Base-by-base conservation (phyloP, 1,140 invertebrate species). In the Lepidurus apus region DNA sequence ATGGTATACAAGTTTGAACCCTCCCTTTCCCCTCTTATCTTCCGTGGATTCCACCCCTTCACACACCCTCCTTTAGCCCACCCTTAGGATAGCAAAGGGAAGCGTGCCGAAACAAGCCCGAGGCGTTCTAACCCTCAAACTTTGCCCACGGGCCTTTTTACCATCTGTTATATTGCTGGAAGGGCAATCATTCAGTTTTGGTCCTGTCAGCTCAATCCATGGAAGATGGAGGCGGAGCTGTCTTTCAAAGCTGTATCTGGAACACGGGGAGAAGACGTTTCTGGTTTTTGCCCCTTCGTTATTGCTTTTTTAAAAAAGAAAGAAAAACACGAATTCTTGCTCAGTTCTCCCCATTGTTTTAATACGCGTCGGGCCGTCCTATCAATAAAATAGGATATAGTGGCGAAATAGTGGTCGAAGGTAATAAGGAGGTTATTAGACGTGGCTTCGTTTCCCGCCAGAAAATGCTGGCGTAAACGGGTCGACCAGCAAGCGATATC, bases 371-470 rank as follows among this genome's bases (percentile, higher is more conserved):
- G 7, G 21, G 53, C 17, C 21, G 4, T 65, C 53, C 21, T 9
- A 9, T 17, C 8, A 11, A 65, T 65, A 13, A 7, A 9, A 65
- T 4, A 34, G 4, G 34, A 34, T 34, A 2, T 34, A 34, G 34
- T 34, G 34, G 21, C 53, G 53, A 65, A n/a, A 65, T 21, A 65
- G 17, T 65, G 53, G 21, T n/a, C 17, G 53, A 21, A 65, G 17
- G 53, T 65, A 65, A 65, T 65, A 65, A 21, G 53, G 53, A 65
- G 53, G 53, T 65, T 65, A 65, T 65, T 65, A 65, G 53, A 65
- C 53, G 53, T 65, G 53, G 17, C 53, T 65, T 65, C 53, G 8
- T 65, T 65, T 65, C 9, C 53, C 53, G 53, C 53, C 53, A 65
- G 53, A 21, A 65, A 65, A 21, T 65, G 53, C 53, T 65, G 53